Conservation (phyloP, 2,888 invertebrate species). For the Nymphalis c-album region DNA sequence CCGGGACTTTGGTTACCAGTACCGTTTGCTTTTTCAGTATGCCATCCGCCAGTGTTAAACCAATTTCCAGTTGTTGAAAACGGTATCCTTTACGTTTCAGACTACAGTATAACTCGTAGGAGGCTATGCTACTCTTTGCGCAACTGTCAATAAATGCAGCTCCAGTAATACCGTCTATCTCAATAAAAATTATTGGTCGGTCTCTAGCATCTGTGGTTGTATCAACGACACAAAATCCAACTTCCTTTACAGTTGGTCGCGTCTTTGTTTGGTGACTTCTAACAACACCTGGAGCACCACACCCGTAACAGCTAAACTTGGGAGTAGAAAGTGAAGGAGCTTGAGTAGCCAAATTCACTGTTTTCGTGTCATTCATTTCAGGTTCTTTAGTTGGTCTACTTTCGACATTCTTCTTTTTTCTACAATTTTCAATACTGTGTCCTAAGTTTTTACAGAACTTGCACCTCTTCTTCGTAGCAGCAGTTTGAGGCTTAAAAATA, state of each 20-base stretch:
- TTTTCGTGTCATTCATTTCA: background rate
- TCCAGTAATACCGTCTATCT: conserved; percentile 13
- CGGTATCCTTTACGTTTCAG: conserved; percentile 22
- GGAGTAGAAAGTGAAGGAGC: conserved; percentile 27
- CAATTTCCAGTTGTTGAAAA: conserved; percentile 3
- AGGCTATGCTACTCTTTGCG: conserved; percentile 34
- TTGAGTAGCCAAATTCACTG: background rate
- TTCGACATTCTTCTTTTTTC: background rate
- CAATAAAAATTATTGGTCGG: conserved; percentile 30
- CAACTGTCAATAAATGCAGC: conserved; percentile 33
- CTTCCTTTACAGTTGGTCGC: background rate
- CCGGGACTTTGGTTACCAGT: background rate
- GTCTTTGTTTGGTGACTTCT: conserved; percentile 12
- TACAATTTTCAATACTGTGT: conserved; percentile 2
- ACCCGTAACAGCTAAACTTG: conserved; percentile 33
- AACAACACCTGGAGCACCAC: conserved; percentile 33
- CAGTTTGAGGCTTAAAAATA: background rate
- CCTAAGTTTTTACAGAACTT: conserved; percentile 4
- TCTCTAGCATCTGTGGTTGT: conserved; percentile 16
- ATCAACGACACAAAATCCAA: conserved; percentile 30
- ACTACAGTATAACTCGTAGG: conserved; percentile 23
- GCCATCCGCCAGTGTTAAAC: conserved; percentile 18
- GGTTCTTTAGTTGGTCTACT: background rate
- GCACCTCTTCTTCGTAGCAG: conserved; percentile 7
- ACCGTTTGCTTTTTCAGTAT: background rate